A percentile compares a stretch with the other conserved stretches of the same genome.
Conservation (phyloP, 2,888 invertebrate genomes). For the Candidula unifasciata region DNA sequence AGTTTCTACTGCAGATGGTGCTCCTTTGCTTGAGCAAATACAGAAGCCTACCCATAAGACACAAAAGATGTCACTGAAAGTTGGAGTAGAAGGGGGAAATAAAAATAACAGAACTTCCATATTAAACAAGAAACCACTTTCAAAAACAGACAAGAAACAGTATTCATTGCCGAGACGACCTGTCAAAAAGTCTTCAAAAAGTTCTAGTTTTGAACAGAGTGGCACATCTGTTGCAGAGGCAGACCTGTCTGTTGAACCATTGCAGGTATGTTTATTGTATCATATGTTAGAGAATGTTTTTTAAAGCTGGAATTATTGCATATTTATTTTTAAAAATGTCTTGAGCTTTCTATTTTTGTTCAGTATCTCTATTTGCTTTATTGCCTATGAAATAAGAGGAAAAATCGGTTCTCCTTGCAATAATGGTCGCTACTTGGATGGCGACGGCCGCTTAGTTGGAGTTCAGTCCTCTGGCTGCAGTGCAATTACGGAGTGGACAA, state of each 20-base stretch:
- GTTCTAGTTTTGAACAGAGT: not conserved
- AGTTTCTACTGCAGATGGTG: not conserved
- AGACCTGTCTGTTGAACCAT: constrained; percentile 17
- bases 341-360: too few species aligned
- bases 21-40: not conserved
- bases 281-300: not conserved
- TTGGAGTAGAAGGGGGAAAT: not conserved
- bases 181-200: constrained; percentile 1
- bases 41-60: not conserved
- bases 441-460: too few species aligned
- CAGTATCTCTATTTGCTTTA: too few species aligned
- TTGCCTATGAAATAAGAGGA: too few species aligned
- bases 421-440: too few species aligned
- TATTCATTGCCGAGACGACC: constrained; percentile 5
- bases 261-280: not conserved
- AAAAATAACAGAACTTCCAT: not conserved
- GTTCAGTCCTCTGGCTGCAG: too few species aligned
- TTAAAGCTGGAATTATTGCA: too few species aligned
- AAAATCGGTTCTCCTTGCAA: too few species aligned
- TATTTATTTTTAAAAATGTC: too few species aligned
- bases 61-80: not conserved
- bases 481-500: too few species aligned
- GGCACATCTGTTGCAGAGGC: not conserved
- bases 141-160: not conserved
- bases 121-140: not conserved